These are phyloP conservation scores for Leptobrachium leishanense DNA, from an alignment of 2,113 vertebrate species.

Conservation along the genomic window DNA sequence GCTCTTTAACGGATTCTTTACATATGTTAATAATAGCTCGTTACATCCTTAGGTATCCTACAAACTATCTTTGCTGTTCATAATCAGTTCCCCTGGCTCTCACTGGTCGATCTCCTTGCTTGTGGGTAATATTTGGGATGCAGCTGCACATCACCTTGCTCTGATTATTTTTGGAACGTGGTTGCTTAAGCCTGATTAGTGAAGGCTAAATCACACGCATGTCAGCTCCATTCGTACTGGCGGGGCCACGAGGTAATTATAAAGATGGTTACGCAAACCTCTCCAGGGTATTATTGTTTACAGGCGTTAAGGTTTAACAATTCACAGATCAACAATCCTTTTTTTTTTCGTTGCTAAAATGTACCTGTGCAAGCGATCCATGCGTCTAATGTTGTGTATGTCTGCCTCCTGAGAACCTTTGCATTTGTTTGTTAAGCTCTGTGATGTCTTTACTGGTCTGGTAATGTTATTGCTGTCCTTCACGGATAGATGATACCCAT, in stretches of 20 bases:
- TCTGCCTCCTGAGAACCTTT: background rate
- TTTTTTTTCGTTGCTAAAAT: background rate
- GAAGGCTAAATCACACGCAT: conserved; percentile 31
- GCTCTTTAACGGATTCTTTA: background rate
- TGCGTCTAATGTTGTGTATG: too few species aligned
- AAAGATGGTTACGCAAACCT: conserved; percentile 32
- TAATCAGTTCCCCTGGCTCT: background rate
- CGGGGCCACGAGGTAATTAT: conserved; percentile 7
- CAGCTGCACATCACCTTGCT: conserved; percentile 17
- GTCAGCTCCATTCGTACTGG: conserved; percentile 15
- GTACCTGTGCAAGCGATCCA: too few species aligned
- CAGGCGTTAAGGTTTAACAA: background rate
- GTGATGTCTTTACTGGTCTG: too few species aligned
- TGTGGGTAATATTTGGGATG: conserved; percentile 3
- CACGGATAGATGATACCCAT: too few species aligned
- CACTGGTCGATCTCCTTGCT: background rate
- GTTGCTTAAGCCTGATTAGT: conserved; percentile 38
- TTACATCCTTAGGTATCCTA: background rate
- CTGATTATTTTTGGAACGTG: conserved; percentile 40
- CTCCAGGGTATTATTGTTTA: conserved; percentile 10
- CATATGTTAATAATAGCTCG: background rate
- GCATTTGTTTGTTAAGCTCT: background rate
- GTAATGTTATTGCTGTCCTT: too few species aligned
- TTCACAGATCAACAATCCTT: background rate
- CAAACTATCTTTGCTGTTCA: background rate